Base-by-base conservation (phyloP, 2,888 invertebrate species). In the Archips xylosteana region DNA sequence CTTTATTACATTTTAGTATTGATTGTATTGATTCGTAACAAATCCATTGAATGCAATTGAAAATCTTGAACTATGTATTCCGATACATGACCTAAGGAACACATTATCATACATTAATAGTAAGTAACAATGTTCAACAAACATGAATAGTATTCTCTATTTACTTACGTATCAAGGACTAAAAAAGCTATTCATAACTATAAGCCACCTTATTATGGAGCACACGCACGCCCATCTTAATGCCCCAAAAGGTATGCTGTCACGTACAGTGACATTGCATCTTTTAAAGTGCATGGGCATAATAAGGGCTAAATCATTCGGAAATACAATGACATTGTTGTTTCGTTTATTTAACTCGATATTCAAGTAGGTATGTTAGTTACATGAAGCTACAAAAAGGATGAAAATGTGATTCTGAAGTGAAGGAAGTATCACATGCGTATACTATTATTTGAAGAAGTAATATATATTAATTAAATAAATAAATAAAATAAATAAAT, bases 81-180 rank as follows among this genome's bases (percentile, higher is more conserved):
- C 51, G 45, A 73, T 69, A 51, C 59, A 57, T 70, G 74, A 74
- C 74, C 74, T 70, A 70, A 51, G 69, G 32, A 54, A 54, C 69
- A 54, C 74, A 70, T 74, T 74, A 70, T 5, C 64, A 74, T 74
- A 70, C 39, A 65, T 74, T 60, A 70, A 65, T 54, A 65, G 59
- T 69, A 59, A 42, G 59, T 23, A 34, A 57, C 64, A 65, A 73
- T 49, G 64, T 73, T 71, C 42, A 51, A 64, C 60, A 65, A 61
- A 47, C 64, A 36, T 62, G n/a, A 54, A 67, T 62, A 39, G 6
- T 51, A 51, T 51, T 23, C 23, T 70, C 64, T 70, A 36, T 69
- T 13, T 8, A 47, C 45, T 39, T 39, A 39, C 39, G 39, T 4
- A 39, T 70, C 64, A 45, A 42, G 15, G n/a, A 59, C 64, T 60